phyloP scores from a whole-genome alignment of 1,140 invertebrate genomes.

The Trichonephila clavata region DNA sequence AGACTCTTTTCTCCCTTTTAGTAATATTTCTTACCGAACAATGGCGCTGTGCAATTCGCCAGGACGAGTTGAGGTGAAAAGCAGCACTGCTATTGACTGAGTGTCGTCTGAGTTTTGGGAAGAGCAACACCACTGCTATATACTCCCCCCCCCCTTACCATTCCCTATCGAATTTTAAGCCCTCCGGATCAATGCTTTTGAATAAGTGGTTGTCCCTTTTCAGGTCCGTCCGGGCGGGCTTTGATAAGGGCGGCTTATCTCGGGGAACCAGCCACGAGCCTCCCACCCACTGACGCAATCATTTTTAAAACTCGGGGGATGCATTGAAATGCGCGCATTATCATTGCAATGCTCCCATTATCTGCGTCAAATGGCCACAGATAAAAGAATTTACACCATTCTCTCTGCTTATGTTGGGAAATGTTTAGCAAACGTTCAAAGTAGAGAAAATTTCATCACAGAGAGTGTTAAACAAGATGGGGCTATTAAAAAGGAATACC shows the following conservation, averaged over 20 bases:
- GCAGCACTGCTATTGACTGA: constrained; percentile 58
- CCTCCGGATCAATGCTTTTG: constrained; percentile 50
- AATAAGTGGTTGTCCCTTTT: constrained; percentile 34
- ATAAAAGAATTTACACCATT: neutral
- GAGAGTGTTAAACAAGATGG: no score
- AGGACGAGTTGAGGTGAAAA: constrained; percentile 25
- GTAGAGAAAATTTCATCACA: neutral
- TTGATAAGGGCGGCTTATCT: constrained; percentile 35
- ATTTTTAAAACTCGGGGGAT: constrained; percentile 44
- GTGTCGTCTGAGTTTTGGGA: constrained; percentile 53
- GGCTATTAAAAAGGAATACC: no score
- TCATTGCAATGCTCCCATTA: constrained; percentile 5
- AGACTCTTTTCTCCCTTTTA: neutral
- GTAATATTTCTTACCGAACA: constrained; percentile 14
- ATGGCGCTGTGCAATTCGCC: constrained; percentile 44
- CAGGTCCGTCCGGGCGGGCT: constrained; percentile 11
- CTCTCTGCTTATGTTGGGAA: neutral
- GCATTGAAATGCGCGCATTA: constrained; percentile 8
- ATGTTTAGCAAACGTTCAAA: neutral
- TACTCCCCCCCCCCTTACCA: neutral
- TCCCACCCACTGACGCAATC: constrained; percentile 41
- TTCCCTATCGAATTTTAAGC: constrained; percentile 47
- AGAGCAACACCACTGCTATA: neutral
- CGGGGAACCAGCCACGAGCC: neutral
- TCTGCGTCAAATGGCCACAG: constrained; percentile 8